phyloP scores from a whole-genome alignment of 2,797 vertebrate genomes.

The Sebastes nivosus region DNA sequence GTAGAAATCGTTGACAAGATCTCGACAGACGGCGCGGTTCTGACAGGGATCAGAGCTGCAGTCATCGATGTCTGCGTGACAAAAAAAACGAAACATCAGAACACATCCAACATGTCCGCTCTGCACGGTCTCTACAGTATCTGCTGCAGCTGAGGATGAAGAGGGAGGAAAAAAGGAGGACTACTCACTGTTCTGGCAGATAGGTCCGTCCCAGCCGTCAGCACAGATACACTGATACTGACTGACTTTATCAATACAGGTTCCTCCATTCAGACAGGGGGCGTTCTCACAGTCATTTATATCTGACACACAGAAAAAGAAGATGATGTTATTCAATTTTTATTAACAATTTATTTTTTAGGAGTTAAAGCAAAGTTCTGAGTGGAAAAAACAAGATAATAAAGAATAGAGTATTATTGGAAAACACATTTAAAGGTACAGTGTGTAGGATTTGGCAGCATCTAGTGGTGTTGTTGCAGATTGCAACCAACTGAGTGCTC shows the following conservation, averaged over 20 bases:
- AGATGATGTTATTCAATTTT: neutral
- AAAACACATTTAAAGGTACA: neutral
- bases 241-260: slow-evolving; percentile 90
- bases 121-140: rapidly evolving
- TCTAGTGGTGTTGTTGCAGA: too few species aligned
- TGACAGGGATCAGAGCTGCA: slow-evolving; percentile 90
- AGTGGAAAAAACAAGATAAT: neutral
- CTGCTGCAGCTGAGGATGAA: rapidly evolving
- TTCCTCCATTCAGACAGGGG: slow-evolving; percentile 90
- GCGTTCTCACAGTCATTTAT: slow-evolving; percentile 93
- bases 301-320: slow-evolving; percentile 70
- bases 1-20: slow-evolving; percentile 92
- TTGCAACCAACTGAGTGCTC: too few species aligned
- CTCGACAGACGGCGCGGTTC: slow-evolving; percentile 89
- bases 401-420: neutral
- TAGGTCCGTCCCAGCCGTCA: slow-evolving; percentile 88
- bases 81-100: neutral
- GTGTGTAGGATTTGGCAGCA: too few species aligned
- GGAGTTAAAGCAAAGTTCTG: neutral
- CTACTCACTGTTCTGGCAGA: slow-evolving; percentile 89
- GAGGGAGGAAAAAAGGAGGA: neutral
- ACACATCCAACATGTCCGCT: neutral
- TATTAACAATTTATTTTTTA: neutral
- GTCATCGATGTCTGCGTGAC: slow-evolving; percentile 89
- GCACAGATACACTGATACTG: slow-evolving; percentile 91